Evolutionary conservation across 1,140 invertebrate genomes (phyloP).

Genomic region (Pteromalus puparum): DNA sequence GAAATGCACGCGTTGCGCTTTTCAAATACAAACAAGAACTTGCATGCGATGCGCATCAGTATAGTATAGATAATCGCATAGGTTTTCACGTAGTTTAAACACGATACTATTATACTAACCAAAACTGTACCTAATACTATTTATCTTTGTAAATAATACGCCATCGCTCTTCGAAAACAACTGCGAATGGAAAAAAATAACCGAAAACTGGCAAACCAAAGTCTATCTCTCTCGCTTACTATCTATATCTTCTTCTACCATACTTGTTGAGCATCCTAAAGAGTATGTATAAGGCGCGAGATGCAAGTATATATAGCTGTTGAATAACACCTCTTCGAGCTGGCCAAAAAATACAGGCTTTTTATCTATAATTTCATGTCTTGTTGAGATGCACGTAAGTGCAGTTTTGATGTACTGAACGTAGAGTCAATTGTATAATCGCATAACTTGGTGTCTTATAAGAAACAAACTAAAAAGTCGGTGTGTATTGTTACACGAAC

Average conservation of each 20-base stretch:
- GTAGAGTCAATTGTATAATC: neutral
- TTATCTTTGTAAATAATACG: constrained; percentile 41
- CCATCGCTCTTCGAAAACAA: constrained; percentile 5
- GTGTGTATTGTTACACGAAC: constrained; percentile 59
- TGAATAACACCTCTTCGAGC: neutral
- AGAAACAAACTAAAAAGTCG: constrained; percentile 44
- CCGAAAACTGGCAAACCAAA: neutral
- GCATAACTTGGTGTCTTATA: neutral
- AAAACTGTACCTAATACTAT: constrained; percentile 6
- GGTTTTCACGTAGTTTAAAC: neutral
- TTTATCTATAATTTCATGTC: neutral
- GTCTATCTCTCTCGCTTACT: neutral
- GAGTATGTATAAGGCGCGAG: neutral
- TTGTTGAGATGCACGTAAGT: neutral
- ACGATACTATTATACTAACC: constrained; percentile 7
- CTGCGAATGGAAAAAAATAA: constrained; percentile 11
- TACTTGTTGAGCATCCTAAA: neutral
- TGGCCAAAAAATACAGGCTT: neutral
- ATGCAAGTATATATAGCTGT: neutral
- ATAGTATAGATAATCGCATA: neutral
- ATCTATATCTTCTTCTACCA: constrained; percentile 1
- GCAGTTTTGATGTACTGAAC: neutral
- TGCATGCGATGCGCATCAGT: constrained; percentile 39
- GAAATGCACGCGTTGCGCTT: constrained; percentile 14
- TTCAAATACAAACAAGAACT: neutral